Conservation (phyloP, 2,113 vertebrate species). For the Embiotoca jacksoni region DNA sequence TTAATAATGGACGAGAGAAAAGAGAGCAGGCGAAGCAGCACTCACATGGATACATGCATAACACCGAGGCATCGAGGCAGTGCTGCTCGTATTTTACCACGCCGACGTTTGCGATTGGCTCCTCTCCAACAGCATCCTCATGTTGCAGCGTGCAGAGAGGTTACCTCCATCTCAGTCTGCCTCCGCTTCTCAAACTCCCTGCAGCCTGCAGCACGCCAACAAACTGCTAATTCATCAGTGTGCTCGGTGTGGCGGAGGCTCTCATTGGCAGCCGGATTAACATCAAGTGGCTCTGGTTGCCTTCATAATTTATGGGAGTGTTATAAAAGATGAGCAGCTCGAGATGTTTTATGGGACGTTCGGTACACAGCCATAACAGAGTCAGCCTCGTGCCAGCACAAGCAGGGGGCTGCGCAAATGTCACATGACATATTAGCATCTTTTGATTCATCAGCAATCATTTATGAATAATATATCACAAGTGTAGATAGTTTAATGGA, state of each 20-base stretch:
- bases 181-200: conserved; percentile 13
- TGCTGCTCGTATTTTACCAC: conserved; percentile 50
- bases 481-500: neutral
- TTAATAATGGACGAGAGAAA: conserved; percentile 71
- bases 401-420: neutral
- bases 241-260: conserved; percentile 19
- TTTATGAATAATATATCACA: neutral
- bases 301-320: conserved; percentile 51
- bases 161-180: neutral
- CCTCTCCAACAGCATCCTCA: conserved; percentile 43
- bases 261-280: conserved; percentile 20
- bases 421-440: conserved; percentile 3
- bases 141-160: conserved; percentile 37
- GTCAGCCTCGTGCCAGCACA: neutral
- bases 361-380: conserved; percentile 15
- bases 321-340: conserved; percentile 49
- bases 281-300: conserved; percentile 31
- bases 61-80: conserved; percentile 5
- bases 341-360: conserved; percentile 25
- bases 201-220: conserved; percentile 43
- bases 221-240: conserved; percentile 66
- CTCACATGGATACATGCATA: conserved; percentile 4
- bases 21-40: conserved; percentile 7
- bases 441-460: conserved; percentile 16
- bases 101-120: conserved; percentile 43